Base-by-base conservation (phyloP, 2,797 vertebrate genomes). In the Hephaestus fuliginosus region DNA sequence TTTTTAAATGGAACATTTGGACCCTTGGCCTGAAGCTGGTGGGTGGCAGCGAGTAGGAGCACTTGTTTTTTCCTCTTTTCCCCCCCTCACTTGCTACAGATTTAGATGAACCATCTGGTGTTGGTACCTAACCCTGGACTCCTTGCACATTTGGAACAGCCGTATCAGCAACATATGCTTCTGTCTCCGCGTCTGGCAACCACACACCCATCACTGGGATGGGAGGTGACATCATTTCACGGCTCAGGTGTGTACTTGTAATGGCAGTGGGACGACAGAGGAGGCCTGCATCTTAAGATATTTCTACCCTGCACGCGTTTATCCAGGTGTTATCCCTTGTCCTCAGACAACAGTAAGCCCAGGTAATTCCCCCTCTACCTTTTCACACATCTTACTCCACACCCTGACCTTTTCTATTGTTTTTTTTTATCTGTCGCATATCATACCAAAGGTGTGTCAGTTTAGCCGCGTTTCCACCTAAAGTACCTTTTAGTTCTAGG, bases 91-190 rank as follows among this genome's bases (percentile, higher is more conserved):
- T 77, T 82, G 76, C 85, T 61, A 81, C 83, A 90, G 69, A 91
- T 90, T 92, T 91, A 91, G 90, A 91, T 85, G 77, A 91, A 91
- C 92, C 94, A 94, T 94, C 92, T 95, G 94, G 88, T 88, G 88
- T 74, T 79, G 80, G 82, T 85, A 60, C 63, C 86, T 72, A 83
- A 90, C 84, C 81, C 82, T 85, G 85, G 84, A 88, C 83, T 88
- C 77, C 79, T 88, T 82, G 65, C 88, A 91, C 87, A 91, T 93
- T 94, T 91, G 91, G 90, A 93, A 84, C 78, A 86, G 86, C 83
- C 86, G 4, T 71, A 91, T 91, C 87, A 92, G 88, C 85, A 84
- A 88, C 93, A 94, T 95, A 94, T 93, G 93, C 81, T 93, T 91
- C 88, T 89, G 85, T 83, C 84, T 89, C 76, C n/a, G 70, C 13